Evolutionary conservation across 2,113 vertebrate species (phyloP).

Genomic region (Formicarius rufipectus): DNA sequence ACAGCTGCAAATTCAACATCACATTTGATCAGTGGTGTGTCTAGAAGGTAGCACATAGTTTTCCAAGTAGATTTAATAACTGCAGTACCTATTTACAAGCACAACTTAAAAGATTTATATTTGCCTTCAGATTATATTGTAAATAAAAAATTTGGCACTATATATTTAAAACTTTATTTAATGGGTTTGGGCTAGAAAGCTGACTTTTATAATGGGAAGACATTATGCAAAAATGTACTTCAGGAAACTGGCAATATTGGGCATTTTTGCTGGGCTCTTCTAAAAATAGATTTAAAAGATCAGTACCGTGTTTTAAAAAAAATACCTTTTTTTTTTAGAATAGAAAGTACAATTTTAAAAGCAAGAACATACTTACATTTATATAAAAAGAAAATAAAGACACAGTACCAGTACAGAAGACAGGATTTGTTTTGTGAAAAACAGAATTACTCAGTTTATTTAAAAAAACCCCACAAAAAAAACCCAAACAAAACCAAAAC

Average conservation of each 20-base stretch:
- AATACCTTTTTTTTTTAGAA: neutral
- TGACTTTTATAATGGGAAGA: constrained; percentile 28
- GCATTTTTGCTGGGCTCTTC: neutral
- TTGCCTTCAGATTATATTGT: constrained; percentile 65
- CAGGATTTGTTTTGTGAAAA: neutral
- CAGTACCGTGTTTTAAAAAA: neutral
- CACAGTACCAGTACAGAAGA: neutral
- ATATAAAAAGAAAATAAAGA: neutral
- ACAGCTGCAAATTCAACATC: constrained; percentile 31
- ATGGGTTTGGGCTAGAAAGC: constrained; percentile 21
- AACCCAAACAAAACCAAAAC: too few relatives aligned
- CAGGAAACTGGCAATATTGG: neutral
- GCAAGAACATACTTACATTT: neutral
- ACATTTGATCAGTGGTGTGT: neutral
- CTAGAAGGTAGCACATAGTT: neutral
- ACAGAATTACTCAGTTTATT: neutral
- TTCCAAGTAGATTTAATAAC: constrained; percentile 26
- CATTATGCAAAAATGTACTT: constrained; percentile 8
- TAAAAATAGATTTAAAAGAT: neutral
- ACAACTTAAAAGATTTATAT: constrained; percentile 62
- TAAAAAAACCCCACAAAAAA: too few relatives aligned
- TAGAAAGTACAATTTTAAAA: neutral
- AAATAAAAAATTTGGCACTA: constrained; percentile 45
- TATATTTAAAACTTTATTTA: constrained; percentile 65
- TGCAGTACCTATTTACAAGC: constrained; percentile 51